These are phyloP conservation scores for Drosophila bocki DNA, from an alignment of 1,140 invertebrate genomes.

Conservation along the genomic window DNA sequence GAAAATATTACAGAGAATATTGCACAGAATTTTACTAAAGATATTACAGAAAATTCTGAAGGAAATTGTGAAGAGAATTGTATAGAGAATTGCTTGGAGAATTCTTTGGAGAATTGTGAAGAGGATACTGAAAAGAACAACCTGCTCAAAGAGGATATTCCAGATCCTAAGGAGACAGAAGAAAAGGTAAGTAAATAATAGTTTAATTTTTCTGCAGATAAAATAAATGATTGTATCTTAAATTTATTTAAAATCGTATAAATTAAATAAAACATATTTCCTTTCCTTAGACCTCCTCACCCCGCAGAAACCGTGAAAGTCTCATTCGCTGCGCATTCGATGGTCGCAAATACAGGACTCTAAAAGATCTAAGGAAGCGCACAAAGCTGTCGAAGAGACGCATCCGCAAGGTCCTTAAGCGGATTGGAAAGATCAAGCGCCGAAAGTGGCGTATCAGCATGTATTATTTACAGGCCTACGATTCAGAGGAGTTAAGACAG, in stretches of 20 bases:
- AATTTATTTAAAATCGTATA: not conserved
- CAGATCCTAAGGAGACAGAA: not conserved
- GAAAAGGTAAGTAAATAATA: not conserved
- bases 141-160: not conserved
- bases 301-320: not conserved
- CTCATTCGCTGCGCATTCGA: not conserved
- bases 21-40: too few relatives aligned
- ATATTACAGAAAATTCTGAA: too few relatives aligned
- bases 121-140: not conserved
- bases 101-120: not conserved
- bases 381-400: slow-evolving; percentile 4
- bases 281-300: not conserved
- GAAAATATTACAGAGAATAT: too few relatives aligned
- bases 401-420: slow-evolving; percentile 1
- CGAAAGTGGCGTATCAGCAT: slow-evolving; percentile 31
- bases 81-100: too few relatives aligned
- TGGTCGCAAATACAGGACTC: slow-evolving; percentile 27
- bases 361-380: slow-evolving; percentile 9
- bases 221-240: too few relatives aligned
- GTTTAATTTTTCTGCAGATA: too few relatives aligned
- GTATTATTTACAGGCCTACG: slow-evolving; percentile 11
- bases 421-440: slow-evolving; percentile 18
- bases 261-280: not conserved
- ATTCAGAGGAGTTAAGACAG: not conserved
- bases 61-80: not conserved